Base-by-base conservation (phyloP, 2,113 vertebrate species). In the Poeciliopsis turrubarensis region DNA sequence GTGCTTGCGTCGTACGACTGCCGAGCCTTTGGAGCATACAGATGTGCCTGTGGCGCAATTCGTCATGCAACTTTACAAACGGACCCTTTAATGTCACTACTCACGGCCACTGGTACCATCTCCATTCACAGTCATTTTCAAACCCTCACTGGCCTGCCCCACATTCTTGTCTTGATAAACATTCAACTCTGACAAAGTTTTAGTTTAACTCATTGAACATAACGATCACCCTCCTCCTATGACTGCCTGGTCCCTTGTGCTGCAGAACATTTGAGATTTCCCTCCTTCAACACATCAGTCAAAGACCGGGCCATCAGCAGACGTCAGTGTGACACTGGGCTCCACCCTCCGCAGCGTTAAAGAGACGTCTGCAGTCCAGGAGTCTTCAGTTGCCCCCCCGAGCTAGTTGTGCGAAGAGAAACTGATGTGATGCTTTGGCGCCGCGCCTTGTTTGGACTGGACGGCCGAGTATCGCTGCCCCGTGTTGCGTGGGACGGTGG, bases 401-500 rank as follows among this genome's bases (percentile, higher is more conserved):
- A 78, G 54, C 78, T 88, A 91, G 68, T 82, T 81, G 26, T 68
- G 74, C 61, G 88, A 9, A 7, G 87, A 72, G 67, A 92, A 90
- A 17, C 89, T 87, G 79, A 89, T 91, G 27, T 92, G 91, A 60
- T 78, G 88, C 75, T 76, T 90, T 0, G 75, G 31, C 68, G 82
- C 84, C 19, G 77, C 57, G 5, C n/a, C 72, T 26, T 85, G 79
- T 1, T 81, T 57, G 9, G 91, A 44, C 34, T 76, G 13, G 25
- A 26, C 0, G 14, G 85, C 70, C 0, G 86, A 72, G 73, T 93
- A 93, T 34, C 91, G 78, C 68, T 93, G 92, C 34, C 92, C 92
- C 0, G 91, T 84, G 83, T 93, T 93, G 22, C 92, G 89, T 66
- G 92, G 92, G 81, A 92, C 80, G 39, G 91, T 93, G 29, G 89